Percentiles rank a stretch among this genome's conserved stretches.
phyloP scores from a whole-genome alignment of 2,888 invertebrate genomes.

The Clunio marinus region DNA sequence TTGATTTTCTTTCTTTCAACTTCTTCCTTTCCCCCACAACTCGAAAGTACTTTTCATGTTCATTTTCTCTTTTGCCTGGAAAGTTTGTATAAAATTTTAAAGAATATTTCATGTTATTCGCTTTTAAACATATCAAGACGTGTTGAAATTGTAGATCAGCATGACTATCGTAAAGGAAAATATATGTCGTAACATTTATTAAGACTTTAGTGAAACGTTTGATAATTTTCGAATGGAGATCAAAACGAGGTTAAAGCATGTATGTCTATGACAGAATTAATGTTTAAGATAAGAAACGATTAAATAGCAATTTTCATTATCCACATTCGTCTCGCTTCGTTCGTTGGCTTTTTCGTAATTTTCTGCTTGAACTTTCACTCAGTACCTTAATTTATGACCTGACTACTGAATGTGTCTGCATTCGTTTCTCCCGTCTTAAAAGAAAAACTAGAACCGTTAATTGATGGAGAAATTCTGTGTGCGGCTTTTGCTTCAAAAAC shows the following conservation, averaged over 20 bases:
- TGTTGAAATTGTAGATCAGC: conserved; percentile 3
- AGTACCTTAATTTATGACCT: not conserved
- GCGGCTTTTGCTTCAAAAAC: too few species aligned
- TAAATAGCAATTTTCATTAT: not conserved
- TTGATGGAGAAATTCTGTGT: conserved; percentile 29
- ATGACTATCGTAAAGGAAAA: not conserved
- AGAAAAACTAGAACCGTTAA: conserved; percentile 29
- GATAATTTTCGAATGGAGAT: not conserved
- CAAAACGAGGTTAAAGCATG: conserved; percentile 2
- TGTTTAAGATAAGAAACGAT: not conserved
- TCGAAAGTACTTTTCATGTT: too few species aligned
- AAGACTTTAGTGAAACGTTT: not conserved
- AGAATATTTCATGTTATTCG: too few species aligned
- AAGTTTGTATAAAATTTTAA: too few species aligned
- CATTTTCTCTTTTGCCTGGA: too few species aligned
- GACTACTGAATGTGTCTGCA: not conserved
- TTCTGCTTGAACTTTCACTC: not conserved
- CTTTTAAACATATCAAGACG: too few species aligned
- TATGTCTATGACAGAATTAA: not conserved
- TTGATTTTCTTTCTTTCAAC: too few species aligned
- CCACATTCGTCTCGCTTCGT: too few species aligned
- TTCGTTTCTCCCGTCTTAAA: too few species aligned
- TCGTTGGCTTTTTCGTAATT: not conserved
- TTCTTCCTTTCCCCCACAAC: too few species aligned
- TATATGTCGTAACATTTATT: not conserved